Conservation (phyloP, 2,888 invertebrate species). For the Argyra leucocephala region DNA sequence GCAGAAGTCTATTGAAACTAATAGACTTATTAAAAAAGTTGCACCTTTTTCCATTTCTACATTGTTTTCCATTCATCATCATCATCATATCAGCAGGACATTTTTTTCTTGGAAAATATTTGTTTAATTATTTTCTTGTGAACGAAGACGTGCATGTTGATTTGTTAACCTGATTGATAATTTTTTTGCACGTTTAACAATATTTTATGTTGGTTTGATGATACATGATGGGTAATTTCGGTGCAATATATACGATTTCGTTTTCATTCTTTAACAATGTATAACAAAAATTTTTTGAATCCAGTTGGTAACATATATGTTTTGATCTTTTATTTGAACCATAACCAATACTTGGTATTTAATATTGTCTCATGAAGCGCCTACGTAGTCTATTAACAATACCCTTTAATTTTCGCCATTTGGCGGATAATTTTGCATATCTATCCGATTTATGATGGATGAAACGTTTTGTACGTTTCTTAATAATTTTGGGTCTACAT, state of each 20-base stretch:
- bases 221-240: conserved; percentile 95
- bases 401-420: conserved; percentile 99
- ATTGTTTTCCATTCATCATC: no score
- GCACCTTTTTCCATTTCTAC: no score
- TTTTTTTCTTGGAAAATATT: conserved; percentile 17
- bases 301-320: conserved; percentile 97
- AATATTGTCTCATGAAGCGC: conserved; percentile 92
- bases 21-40: no score
- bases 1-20: no score
- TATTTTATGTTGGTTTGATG: conserved; percentile 94
- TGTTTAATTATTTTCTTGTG: conserved; percentile 95
- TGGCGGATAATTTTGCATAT: conserved; percentile 89
- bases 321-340: conserved; percentile 89
- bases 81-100: no score
- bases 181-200: conserved; percentile 94
- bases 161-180: conserved; percentile 93
- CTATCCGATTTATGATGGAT: conserved; percentile 97
- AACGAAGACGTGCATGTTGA: conserved; percentile 88
- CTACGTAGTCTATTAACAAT: conserved; percentile 99
- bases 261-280: conserved; percentile 88
- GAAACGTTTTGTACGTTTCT: conserved; percentile 97
- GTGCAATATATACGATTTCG: conserved; percentile 95
- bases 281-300: conserved; percentile 88
- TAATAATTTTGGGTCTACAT: conserved; percentile 80
- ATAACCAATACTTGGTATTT: conserved; percentile 99